Base-by-base conservation (phyloP, 2,888 invertebrate species). In the Gryllus longicercus region DNA sequence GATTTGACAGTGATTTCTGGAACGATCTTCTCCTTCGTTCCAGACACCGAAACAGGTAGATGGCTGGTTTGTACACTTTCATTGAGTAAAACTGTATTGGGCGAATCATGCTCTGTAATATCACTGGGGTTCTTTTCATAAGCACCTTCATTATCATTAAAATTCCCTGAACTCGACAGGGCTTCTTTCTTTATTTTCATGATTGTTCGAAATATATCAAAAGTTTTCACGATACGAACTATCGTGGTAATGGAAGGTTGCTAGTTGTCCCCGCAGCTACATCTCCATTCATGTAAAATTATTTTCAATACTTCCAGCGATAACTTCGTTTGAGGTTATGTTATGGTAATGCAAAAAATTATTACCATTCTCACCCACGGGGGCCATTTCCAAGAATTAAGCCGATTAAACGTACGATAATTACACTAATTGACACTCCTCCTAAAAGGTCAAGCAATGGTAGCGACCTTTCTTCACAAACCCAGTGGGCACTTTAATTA, bases 241-340 rank as follows among this genome's bases (percentile, higher is more conserved):
- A 38, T 38, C 38, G 38, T 38, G 38, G 38, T 8, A 38, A 38
- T 38, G 38, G 38, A 38, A 38, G 38, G 38, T 38, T 38, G 38
- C 38, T 38, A 5, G 1, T 38, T 38, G 38, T 38, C 8, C 38
- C 38, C 38, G 8, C 0, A 5, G 8, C 38, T 38, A 38, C 63
- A 63, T 18, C 63, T 63, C 12, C n/a, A 14, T 63, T 63, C 14
- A 63, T 63, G 63, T 63, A 63, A 63, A 63, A 63, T 63, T 18
- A 16, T 63, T 63, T 63, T 63, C 63, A n/a, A 18, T 63, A 1
- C 63, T 18, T 63, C 63, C 63, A 63, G 63, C 63, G n/a, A 63
- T 63, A 63, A 63, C 63, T 63, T 63, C 63, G 12, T 63, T 63
- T 63, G 63, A 63, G 63, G 63, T 63, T 63, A 63, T 63, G 63